phyloP scores from a whole-genome alignment of 2,113 vertebrate species.

The Sigmodon hispidus region DNA sequence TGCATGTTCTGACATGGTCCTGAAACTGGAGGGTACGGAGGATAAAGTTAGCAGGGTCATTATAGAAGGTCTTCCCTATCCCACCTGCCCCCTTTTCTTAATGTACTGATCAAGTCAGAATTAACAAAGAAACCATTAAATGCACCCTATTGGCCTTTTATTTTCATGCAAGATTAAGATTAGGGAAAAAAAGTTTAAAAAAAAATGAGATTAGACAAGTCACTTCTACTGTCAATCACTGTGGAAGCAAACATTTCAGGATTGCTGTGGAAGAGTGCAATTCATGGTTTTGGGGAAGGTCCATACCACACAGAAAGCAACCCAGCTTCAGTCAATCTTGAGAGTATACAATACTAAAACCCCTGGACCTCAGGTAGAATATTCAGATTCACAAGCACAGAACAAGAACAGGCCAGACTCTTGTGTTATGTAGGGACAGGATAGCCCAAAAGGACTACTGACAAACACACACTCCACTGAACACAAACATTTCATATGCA shows the following conservation, averaged over 20 bases:
- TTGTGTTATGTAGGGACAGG: rapidly evolving
- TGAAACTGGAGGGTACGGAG: constrained; percentile 86
- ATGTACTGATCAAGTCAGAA: rapidly evolving
- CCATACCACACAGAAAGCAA: neutral
- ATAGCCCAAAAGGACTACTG: too few species aligned
- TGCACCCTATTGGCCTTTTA: rapidly evolving
- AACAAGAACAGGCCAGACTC: neutral
- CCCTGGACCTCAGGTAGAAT: neutral
- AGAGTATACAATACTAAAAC: rapidly evolving
- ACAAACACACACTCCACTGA: neutral
- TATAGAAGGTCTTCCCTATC: neutral
- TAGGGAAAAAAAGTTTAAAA: too few species aligned
- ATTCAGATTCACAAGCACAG: neutral
- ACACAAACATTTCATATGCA: rapidly evolving
- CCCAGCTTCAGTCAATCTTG: rapidly evolving
- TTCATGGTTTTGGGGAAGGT: rapidly evolving
- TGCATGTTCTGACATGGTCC: constrained; percentile 89
- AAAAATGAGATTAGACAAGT: too few species aligned
- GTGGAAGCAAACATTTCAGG: neutral
- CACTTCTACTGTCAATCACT: too few species aligned
- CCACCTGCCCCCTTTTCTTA: neutral
- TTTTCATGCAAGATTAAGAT: rapidly evolving
- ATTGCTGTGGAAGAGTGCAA: rapidly evolving
- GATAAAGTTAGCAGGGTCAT: neutral
- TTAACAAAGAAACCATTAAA: rapidly evolving